Base-by-base conservation (phyloP, 2,113 vertebrate genomes). In the Notiomystis cincta region DNA sequence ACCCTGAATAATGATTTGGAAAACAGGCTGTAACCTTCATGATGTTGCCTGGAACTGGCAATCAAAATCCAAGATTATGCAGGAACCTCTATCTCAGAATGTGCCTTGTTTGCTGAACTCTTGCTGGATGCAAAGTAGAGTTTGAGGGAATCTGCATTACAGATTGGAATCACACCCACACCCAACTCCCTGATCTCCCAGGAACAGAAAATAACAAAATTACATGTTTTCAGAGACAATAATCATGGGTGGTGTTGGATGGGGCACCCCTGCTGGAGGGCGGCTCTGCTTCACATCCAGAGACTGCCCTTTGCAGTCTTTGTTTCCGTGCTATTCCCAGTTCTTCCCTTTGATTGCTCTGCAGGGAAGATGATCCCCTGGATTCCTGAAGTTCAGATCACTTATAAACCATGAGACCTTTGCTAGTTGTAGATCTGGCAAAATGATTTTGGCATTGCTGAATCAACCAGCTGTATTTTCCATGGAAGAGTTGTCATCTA, bases 401-500 rank as follows among this genome's bases (percentile, higher is more conserved):
- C 48, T 42, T 31, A 11, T 7, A 85, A 80, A 53, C 38, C 21
- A 47, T 25, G 65, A 93, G 47, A 45, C 38, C 20, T 88, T 53
- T 67, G 13, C 12, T 64, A 47, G 47, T 6, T 69, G 44, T 57
- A 84, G 51, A 72, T 45, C 48, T 84, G 79, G 40, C 51, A 94
- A 95, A 90, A 77, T 81, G 79, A 89, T 76, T 97, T 96, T 94
- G 47, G 66, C 87, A 48, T 31, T 48, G 31, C 73, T 93, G 66
- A 70, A 93, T 62, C 40, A 70, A 86, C 54, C 75, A 89, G 66
- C 64, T 77, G 85, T 45, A 64, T 95, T 87, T 83, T 87, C 60
- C n/a, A 30, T 87, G 94, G 78, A 94, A 95, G 61, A 89, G 82
- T 87, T 65, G 20, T 47, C 47, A 82, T 80, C 85, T 95, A 12